Conservation (phyloP, 2,113 vertebrate genomes). For the Pituophis catenifer region DNA sequence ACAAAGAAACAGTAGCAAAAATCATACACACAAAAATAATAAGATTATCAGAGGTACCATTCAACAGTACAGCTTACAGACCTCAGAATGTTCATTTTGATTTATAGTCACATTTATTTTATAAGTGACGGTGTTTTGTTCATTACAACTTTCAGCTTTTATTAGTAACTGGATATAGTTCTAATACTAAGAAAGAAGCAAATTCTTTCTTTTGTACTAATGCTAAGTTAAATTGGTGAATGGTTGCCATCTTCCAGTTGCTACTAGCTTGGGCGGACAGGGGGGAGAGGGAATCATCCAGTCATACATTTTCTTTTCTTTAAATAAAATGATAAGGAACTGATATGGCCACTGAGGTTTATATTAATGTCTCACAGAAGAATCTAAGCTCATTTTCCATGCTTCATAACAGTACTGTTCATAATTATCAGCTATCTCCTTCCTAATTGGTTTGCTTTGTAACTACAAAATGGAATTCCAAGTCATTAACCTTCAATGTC, state of each 20-base stretch:
- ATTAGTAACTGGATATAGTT: too few species aligned
- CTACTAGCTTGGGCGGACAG: constrained; percentile 38
- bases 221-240: constrained; percentile 36
- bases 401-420: constrained; percentile 42
- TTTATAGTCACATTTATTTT: not conserved
- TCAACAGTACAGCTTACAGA: not conserved
- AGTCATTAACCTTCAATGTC: constrained; percentile 57
- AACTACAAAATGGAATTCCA: constrained; percentile 49
- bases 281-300: constrained; percentile 34
- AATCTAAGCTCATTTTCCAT: constrained; percentile 34
- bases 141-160: not conserved
- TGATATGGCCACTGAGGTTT: constrained; percentile 45
- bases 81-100: not conserved
- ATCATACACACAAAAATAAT: not conserved
- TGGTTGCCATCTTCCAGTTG: constrained; percentile 33
- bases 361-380: constrained; percentile 30
- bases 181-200: constrained; percentile 35
- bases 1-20: not conserved
- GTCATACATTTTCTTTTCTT: constrained; percentile 46
- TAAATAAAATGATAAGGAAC: constrained; percentile 44
- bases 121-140: not conserved
- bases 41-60: not conserved
- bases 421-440: constrained; percentile 41
- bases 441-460: constrained; percentile 54
- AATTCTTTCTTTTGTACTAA: constrained; percentile 21